Evolutionary conservation across 2,113 vertebrate genomes (phyloP).

Genomic region (Mugil cephalus): DNA sequence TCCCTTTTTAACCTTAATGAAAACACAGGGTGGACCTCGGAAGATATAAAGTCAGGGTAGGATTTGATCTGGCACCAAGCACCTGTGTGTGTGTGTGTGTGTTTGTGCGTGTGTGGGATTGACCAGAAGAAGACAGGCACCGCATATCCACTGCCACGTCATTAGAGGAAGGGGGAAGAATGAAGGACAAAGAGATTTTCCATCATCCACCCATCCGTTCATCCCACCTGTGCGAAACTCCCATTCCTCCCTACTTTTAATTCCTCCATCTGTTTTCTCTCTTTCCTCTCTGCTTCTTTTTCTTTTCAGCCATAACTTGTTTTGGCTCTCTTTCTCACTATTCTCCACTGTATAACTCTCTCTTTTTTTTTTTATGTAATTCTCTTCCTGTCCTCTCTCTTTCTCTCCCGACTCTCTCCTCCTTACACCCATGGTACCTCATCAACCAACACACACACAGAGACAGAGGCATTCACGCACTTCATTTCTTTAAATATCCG

Average conservation of each 20-base stretch:
- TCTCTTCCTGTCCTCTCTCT: slow-evolving; percentile 27
- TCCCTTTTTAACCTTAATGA: slow-evolving; percentile 68
- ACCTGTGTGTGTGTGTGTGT: slow-evolving; percentile 55
- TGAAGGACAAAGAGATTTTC: slow-evolving; percentile 74
- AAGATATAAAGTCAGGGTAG: slow-evolving; percentile 73
- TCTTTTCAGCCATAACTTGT: slow-evolving; percentile 61
- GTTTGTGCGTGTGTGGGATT: slow-evolving; percentile 34
- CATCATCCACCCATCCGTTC: slow-evolving; percentile 68
- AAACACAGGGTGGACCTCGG: slow-evolving; percentile 70
- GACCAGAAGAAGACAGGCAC: slow-evolving; percentile 59
- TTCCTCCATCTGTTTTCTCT: slow-evolving; percentile 80
- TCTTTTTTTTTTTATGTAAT: slow-evolving; percentile 32
- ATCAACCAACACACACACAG: slow-evolving; percentile 29
- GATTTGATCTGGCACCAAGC: slow-evolving; percentile 74
- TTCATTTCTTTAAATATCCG: slow-evolving; percentile 79
- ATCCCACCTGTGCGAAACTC: slow-evolving; percentile 80
- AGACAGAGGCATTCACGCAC: slow-evolving; percentile 36
- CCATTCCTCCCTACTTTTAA: slow-evolving; percentile 66
- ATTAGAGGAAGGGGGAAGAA: slow-evolving; percentile 65
- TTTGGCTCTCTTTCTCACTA: slow-evolving; percentile 53
- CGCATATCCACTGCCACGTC: slow-evolving; percentile 75
- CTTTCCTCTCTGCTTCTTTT: slow-evolving; percentile 52
- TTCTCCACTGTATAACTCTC: slow-evolving; percentile 55
- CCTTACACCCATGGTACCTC: slow-evolving; percentile 54
- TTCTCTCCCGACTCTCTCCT: slow-evolving; percentile 44